phyloP scores from a whole-genome alignment of 2,113 vertebrate genomes.

The Lynx canadensis region DNA sequence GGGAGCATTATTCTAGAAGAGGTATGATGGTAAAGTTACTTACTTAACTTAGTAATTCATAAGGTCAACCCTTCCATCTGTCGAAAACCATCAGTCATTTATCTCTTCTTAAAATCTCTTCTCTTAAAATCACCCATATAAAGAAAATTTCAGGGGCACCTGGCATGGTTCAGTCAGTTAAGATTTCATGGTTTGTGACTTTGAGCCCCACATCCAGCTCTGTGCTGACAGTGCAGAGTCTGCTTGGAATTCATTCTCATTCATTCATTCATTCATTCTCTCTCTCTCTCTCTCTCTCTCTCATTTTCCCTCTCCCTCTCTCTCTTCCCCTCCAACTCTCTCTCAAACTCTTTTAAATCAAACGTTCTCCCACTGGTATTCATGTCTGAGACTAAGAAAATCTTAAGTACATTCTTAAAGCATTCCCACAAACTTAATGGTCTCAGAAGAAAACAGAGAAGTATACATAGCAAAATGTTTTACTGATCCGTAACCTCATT shows the following conservation, averaged over 20 bases:
- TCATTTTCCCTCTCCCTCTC: too few relatives aligned
- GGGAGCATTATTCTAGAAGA: not conserved
- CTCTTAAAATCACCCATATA: not conserved
- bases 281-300: too few relatives aligned
- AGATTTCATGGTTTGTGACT: too few relatives aligned
- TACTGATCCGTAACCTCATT: not conserved
- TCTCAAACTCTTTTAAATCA: not conserved
- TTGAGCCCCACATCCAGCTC: too few relatives aligned
- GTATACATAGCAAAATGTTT: not conserved
- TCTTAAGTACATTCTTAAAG: not conserved
- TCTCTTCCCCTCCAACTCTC: too few relatives aligned
- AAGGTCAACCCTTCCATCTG: not conserved
- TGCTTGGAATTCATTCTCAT: too few relatives aligned
- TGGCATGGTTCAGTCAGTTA: too few relatives aligned
- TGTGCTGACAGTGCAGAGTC: too few relatives aligned
- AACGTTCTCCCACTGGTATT: not conserved
- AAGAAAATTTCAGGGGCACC: not conserved
- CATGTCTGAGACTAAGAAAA: conserved; percentile 27
- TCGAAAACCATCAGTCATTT: not conserved
- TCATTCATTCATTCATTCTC: too few relatives aligned
- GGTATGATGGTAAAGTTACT: not conserved
- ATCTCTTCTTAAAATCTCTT: not conserved
- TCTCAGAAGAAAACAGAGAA: not conserved
- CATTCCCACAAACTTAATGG: not conserved
- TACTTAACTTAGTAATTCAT: not conserved